Percentiles rank a stretch among this genome's conserved stretches.
Evolutionary conservation across 2,888 invertebrate species (phyloP).

Genomic region (Prenolepis imparis): DNA sequence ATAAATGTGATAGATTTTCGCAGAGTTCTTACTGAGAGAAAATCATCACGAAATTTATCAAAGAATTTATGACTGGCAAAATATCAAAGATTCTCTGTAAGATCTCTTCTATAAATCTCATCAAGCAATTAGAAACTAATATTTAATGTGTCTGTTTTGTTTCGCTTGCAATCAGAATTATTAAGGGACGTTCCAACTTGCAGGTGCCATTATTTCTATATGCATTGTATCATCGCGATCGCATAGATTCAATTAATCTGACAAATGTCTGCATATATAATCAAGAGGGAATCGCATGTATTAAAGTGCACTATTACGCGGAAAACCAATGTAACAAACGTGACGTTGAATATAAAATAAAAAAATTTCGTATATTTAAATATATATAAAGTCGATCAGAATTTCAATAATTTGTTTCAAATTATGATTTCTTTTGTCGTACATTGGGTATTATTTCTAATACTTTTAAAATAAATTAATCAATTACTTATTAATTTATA

Average conservation of each 20-base stretch:
- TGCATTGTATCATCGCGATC: constrained; percentile 65
- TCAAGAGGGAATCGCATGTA: constrained; percentile 56
- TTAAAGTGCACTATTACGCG: constrained; percentile 61
- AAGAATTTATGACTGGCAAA: not conserved
- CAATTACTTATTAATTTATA: not conserved
- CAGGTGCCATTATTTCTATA: constrained; percentile 70
- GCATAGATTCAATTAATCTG: constrained; percentile 72
- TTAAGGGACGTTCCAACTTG: constrained; percentile 56
- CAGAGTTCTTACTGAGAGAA: not conserved
- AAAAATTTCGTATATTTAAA: too few relatives aligned
- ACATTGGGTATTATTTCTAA: not conserved
- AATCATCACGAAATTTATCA: not conserved
- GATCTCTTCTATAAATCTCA: not conserved
- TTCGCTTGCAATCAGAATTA: constrained; percentile 37
- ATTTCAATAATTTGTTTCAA: not conserved
- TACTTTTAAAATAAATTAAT: not conserved
- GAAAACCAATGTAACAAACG: not conserved
- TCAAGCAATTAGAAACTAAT: not conserved
- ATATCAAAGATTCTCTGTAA: not conserved
- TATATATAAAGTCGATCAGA: not conserved
- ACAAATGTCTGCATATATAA: constrained; percentile 73
- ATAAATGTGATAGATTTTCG: not conserved
- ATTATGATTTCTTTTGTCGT: not conserved
- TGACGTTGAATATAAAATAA: not conserved
- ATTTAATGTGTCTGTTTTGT: constrained; percentile 29